Evolutionary conservation across 2,888 invertebrate genomes (phyloP).

Genomic region (Deilephila elpenor): DNA sequence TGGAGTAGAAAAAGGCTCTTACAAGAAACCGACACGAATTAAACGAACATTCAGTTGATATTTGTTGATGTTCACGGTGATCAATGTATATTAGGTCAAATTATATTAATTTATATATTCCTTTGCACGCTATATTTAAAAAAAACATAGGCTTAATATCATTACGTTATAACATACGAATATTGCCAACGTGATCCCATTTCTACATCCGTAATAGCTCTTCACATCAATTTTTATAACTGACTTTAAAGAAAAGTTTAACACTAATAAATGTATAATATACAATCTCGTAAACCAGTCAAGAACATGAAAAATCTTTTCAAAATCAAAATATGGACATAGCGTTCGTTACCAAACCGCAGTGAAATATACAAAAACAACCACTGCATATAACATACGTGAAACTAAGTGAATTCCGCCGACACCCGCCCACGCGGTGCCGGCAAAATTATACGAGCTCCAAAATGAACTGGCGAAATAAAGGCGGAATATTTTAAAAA

Average conservation of each 20-base stretch:
- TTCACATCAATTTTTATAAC: background rate
- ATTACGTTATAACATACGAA: too few species aligned
- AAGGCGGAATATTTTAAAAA: constrained; percentile 20
- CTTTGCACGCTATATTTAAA: too few species aligned
- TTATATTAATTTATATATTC: too few species aligned
- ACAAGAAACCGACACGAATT: too few species aligned
- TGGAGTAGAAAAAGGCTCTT: too few species aligned
- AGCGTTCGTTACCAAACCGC: background rate
- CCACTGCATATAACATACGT: background rate
- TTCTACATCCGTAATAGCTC: background rate
- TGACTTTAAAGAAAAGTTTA: background rate
- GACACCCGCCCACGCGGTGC: background rate
- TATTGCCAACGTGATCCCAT: too few species aligned
- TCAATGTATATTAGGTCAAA: too few species aligned
- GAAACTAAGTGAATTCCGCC: constrained; percentile 5
- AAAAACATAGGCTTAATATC: too few species aligned
- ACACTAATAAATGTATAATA: too few species aligned
- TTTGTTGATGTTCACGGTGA: too few species aligned
- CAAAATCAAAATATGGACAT: background rate
- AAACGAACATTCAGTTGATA: too few species aligned
- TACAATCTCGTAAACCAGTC: too few species aligned
- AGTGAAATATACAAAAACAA: background rate
- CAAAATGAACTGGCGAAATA: constrained; percentile 19
- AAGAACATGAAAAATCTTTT: background rate
- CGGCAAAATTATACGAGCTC: background rate